phyloP scores from a whole-genome alignment of 2,797 vertebrate genomes.

The Peromyscus nudipes region DNA sequence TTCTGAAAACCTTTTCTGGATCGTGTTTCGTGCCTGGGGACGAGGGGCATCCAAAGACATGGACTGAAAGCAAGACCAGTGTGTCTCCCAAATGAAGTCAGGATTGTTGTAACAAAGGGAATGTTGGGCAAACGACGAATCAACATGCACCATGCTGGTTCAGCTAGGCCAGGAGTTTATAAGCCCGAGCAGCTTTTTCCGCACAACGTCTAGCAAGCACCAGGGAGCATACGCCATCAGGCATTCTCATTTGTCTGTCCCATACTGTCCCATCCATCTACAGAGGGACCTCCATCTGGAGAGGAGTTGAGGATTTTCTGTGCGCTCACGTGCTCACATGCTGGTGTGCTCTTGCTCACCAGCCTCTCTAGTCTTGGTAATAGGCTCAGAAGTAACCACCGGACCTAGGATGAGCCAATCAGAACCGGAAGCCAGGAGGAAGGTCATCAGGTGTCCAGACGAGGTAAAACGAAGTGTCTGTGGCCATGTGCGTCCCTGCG shows the following conservation, averaged over 20 bases:
- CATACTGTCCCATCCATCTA: not conserved
- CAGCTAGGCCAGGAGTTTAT: not conserved
- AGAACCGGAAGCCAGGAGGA: not conserved
- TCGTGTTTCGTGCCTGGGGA: not conserved
- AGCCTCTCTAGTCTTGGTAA: not conserved
- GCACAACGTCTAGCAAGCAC: not conserved
- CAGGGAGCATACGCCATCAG: rapidly evolving
- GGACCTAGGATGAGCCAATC: not conserved
- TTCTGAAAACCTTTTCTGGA: not conserved
- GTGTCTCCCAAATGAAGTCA: not conserved
- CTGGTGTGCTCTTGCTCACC: not conserved
- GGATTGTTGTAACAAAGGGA: not conserved
- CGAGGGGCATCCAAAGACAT: rapidly evolving
- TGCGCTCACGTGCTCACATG: not conserved
- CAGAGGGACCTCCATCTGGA: not conserved
- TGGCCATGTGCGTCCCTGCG: not conserved
- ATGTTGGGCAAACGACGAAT: not conserved
- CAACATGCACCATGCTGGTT: not conserved
- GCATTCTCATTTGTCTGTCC: not conserved
- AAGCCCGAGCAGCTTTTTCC: not conserved
- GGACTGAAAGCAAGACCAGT: not conserved
- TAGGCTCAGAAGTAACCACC: not conserved
- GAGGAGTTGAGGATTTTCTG: not conserved
- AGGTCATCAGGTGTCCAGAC: no score
- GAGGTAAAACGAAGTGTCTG: not conserved